These are phyloP conservation scores for Antrozous pallidus DNA, from an alignment of 2,797 vertebrate genomes.

Conservation along the genomic window DNA sequence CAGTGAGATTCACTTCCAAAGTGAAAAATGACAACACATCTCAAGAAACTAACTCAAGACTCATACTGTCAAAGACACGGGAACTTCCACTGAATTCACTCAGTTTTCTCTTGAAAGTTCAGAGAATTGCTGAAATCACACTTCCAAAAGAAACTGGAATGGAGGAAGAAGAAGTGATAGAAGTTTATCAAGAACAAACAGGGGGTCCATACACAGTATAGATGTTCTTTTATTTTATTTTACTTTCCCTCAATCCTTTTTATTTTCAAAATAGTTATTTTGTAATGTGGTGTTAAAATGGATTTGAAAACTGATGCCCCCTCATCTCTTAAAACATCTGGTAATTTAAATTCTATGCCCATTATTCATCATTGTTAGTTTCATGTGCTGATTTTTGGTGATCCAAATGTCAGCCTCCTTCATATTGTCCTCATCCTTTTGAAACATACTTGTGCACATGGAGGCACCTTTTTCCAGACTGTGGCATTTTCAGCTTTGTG, in stretches of 20 bases:
- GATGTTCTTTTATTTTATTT: constrained; percentile 81
- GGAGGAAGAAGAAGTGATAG: constrained; percentile 99
- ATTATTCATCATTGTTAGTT: constrained; percentile 84
- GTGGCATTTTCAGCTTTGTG: constrained; percentile 81
- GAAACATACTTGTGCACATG: constrained; percentile 77
- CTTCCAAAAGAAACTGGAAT: too few relatives aligned
- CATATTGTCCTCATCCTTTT: constrained; percentile 72
- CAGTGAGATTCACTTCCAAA: too few relatives aligned
- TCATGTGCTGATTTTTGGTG: constrained; percentile 84
- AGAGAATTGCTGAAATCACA: too few relatives aligned
- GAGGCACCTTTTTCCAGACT: constrained; percentile 80
- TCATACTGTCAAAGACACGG: too few relatives aligned
- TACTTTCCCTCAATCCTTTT: constrained; percentile 84
- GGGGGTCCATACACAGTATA: constrained; percentile 91
- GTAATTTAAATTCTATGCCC: constrained; percentile 85
- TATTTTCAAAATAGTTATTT: constrained; percentile 89
- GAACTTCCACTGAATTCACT: too few relatives aligned
- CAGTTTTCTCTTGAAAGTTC: too few relatives aligned
- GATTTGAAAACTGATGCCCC: constrained; percentile 82
- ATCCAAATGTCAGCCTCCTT: constrained; percentile 80
- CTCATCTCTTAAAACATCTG: constrained; percentile 83
- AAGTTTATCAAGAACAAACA: constrained; percentile 99
- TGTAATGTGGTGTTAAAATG: constrained; percentile 88
- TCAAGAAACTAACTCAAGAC: too few relatives aligned
- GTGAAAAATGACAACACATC: too few relatives aligned